Conservation (phyloP, 2,888 invertebrate species). For the Drosophila bunnanda region DNA sequence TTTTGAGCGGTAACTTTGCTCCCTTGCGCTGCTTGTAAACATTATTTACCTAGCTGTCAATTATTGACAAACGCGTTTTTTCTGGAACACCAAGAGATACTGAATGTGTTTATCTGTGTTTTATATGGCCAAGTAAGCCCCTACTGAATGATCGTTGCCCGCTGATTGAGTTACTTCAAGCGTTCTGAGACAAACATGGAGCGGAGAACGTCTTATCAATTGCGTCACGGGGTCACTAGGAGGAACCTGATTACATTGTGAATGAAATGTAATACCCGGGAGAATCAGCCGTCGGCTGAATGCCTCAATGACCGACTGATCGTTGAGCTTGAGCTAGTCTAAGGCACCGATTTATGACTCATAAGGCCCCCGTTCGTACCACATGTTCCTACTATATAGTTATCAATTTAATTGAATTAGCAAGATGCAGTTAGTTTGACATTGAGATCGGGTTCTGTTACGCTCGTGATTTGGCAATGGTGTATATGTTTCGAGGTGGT, state of each 20-base stretch:
- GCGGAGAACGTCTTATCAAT: constrained; percentile 63
- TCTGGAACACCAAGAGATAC: constrained; percentile 29
- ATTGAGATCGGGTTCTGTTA: constrained; percentile 33
- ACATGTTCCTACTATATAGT: constrained; percentile 51
- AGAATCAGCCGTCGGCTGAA: constrained; percentile 21
- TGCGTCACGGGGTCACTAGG: constrained; percentile 49
- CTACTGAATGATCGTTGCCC: constrained; percentile 44
- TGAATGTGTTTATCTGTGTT: constrained; percentile 27
- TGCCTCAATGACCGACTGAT: constrained; percentile 42
- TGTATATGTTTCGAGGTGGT: constrained; percentile 2
- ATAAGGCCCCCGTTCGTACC: too few relatives aligned
- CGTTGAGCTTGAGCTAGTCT: constrained; percentile 32
- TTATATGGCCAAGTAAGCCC: constrained; percentile 18
- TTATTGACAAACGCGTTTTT: constrained; percentile 71
- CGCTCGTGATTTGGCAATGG: constrained; percentile 52
- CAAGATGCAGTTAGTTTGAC: constrained; percentile 52
- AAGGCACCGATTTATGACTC: constrained; percentile 48
- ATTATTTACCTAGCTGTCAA: constrained; percentile 76
- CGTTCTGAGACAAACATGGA: constrained; percentile 10
- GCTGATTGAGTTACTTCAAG: constrained; percentile 51
- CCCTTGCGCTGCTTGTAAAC: constrained; percentile 52
- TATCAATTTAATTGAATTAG: constrained; percentile 64
- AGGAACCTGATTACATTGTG: constrained; percentile 32
- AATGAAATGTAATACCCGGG: constrained; percentile 23
- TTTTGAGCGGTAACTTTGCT: constrained; percentile 8